Conservation (phyloP, 2,797 vertebrate genomes). For the Tachyglossus aculeatus region DNA sequence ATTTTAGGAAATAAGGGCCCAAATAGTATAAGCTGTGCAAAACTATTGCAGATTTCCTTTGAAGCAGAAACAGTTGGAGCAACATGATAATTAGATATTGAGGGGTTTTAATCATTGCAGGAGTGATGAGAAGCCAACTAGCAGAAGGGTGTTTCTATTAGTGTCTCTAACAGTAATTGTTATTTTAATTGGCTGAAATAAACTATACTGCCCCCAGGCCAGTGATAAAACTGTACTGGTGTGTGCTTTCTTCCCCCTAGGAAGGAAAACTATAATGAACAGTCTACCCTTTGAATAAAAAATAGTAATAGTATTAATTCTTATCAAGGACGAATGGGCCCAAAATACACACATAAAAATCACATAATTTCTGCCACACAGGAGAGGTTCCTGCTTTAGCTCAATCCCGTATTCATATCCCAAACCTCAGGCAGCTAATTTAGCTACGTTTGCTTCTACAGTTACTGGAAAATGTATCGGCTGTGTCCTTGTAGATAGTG, state of each 20-base stretch:
- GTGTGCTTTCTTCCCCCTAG: slow-evolving; percentile 27
- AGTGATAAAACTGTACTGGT: slow-evolving; percentile 27
- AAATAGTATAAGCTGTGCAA: neutral
- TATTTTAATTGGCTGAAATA: slow-evolving; percentile 72
- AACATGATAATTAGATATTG: slow-evolving; percentile 24
- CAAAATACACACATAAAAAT: neutral
- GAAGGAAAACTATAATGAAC: slow-evolving; percentile 30
- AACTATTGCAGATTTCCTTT: slow-evolving; percentile 5
- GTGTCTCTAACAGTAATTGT: slow-evolving; percentile 53
- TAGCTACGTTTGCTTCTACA: too few species aligned
- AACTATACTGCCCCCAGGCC: slow-evolving; percentile 48
- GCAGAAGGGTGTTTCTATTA: slow-evolving; percentile 38
- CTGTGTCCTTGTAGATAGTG: too few species aligned
- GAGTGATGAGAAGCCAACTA: slow-evolving; percentile 10
- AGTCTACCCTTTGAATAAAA: slow-evolving; percentile 27
- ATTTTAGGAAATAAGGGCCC: slow-evolving; percentile 27
- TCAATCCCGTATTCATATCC: too few species aligned
- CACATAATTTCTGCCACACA: neutral
- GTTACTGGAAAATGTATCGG: too few species aligned
- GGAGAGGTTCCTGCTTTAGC: neutral
- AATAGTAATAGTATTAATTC: slow-evolving; percentile 18
- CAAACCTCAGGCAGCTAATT: too few species aligned
- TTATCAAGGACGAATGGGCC: neutral
- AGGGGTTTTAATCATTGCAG: slow-evolving; percentile 51
- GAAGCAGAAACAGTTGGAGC: neutral